phyloP scores from a whole-genome alignment of 2,113 vertebrate species.

The Cyanoderma ruficeps region DNA sequence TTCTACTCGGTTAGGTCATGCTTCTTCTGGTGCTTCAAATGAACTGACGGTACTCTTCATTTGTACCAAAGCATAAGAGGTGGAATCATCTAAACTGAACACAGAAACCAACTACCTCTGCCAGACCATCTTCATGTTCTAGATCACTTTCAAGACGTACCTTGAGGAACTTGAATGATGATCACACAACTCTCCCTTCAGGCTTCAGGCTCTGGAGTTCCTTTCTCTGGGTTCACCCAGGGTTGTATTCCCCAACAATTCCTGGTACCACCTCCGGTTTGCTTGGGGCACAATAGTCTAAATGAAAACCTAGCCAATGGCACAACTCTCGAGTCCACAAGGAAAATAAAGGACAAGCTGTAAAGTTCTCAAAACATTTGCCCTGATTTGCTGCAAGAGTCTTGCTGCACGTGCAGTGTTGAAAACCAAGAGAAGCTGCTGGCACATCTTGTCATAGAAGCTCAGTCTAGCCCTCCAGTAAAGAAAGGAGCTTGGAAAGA shows the following conservation, averaged over 20 bases:
- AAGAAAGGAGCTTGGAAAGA: neutral
- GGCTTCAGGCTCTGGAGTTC: neutral
- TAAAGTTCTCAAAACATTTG: neutral
- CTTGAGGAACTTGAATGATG: neutral
- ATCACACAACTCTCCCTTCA: neutral
- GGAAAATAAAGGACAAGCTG: neutral
- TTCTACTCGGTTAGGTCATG: neutral
- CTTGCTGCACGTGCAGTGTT: neutral
- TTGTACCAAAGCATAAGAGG: neutral
- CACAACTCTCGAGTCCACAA: neutral
- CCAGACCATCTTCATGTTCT: neutral
- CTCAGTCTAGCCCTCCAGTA: neutral
- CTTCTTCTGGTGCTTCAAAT: neutral
- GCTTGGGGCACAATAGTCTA: neutral
- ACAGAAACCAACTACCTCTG: neutral
- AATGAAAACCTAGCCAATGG: neutral
- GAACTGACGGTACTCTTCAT: neutral
- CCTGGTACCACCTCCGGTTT: neutral
- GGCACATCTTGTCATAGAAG: neutral
- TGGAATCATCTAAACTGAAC: neutral
- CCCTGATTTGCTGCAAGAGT: neutral
- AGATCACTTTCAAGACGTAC: neutral
- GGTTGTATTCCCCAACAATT: neutral
- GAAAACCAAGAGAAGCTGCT: neutral
- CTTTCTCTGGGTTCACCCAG: neutral